Evolutionary conservation across 2,888 invertebrate species (phyloP), one percentile per base, ranked within the genome.

Genomic region (Tenthredo distinguenda): DNA sequence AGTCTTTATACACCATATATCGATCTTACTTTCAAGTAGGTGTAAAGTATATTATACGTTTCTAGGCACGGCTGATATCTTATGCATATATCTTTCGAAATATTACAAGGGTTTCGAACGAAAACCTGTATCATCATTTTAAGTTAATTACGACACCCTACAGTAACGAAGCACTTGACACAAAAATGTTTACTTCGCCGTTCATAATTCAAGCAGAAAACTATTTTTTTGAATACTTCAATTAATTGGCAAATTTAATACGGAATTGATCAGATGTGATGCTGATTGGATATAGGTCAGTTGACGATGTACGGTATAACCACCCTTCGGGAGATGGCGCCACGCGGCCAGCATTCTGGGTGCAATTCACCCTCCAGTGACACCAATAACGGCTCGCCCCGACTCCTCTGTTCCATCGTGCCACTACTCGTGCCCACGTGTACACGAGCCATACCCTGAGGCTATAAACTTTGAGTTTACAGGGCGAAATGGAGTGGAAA

Each of bases 401-500:
- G 82, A 71, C 86, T 85, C 87, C 83, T 86, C 86, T 85, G 74
- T 82, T 65, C 85, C 85, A 83, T 76, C 43, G 58, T 71, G 86
- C 47, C 50, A 68, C 81, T 65, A 84, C 81, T 62, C 84, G 84
- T 68, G 87, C 86, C 76, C 79, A 85, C 82, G 83, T 85, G 88
- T 88, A 89, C 83, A 71, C 90, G 90, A 90, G 90, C 87, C 88
- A 88, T 87, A 90, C 88, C 88, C 89, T 88, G 88, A 89, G 90
- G 91, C 91, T 91, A 92, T 92, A 91, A 92, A 92, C 91, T 91
- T 92, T 89, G 90, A 92, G 91, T 91, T 92, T 92, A 92, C 92
- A 92, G 91, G 90, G 91, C 89, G 92, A 93, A 93, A 93, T 93
- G 92, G 93, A 92, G 91, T 91, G 93, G 91, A 92, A 93, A 91